phyloP scores from a whole-genome alignment of 2,888 invertebrate genomes.

The Philereme transversata region DNA sequence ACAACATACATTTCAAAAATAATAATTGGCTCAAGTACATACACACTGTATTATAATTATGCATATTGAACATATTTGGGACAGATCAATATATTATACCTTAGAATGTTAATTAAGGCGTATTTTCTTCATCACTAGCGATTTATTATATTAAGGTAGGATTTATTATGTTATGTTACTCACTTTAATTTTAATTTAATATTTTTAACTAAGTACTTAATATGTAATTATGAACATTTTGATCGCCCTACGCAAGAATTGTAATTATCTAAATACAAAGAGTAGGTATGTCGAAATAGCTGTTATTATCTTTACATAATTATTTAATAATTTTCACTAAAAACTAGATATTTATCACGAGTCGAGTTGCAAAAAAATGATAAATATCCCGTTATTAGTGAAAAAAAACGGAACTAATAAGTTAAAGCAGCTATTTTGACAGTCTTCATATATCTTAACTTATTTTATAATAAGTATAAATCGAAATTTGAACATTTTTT shows the following conservation, averaged over 20 bases:
- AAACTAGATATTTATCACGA: no score
- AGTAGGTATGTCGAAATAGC: not conserved
- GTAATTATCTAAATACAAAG: not conserved
- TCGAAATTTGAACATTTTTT: not conserved
- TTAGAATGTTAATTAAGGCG: not conserved
- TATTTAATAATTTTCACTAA: no score
- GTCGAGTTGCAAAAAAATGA: no score
- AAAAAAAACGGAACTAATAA: not conserved
- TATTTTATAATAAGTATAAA: not conserved
- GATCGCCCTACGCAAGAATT: not conserved
- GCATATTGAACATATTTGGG: no score
- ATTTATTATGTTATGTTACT: not conserved
- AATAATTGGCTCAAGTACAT: no score
- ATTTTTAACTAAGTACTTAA: not conserved
- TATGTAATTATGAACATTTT: not conserved
- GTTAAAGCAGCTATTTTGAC: not conserved
- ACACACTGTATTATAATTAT: no score
- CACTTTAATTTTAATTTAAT: not conserved
- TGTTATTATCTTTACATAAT: not conserved
- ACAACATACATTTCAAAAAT: no score
- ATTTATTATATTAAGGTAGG: no score
- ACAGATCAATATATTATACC: not conserved
- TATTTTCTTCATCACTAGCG: not conserved
- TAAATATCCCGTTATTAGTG: no score
- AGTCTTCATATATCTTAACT: not conserved